Evolutionary conservation across 2,888 invertebrate genomes (phyloP), one percentile per base, ranked within the genome.

Genomic region (Osedax frankpressi): DNA sequence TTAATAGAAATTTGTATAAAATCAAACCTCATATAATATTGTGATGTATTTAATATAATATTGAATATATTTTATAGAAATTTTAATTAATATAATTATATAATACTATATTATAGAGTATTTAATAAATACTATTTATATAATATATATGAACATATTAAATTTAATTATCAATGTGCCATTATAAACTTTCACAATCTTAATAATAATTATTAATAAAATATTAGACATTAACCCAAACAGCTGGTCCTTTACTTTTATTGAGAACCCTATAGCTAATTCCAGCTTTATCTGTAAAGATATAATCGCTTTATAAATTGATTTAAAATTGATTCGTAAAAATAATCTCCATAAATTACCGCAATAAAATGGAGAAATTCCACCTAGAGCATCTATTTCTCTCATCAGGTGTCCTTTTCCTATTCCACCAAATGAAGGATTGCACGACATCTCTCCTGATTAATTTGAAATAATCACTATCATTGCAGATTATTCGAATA

Each of bases 381-480:
- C 93, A 86, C 92, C 93, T 60, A 94, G 84, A 1, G 93, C 93
- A 84, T 94, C 93, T 6, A 94, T 86, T 86, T 93, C 93, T 78
- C 89, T 87, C 88, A 93, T 90, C 71, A 93, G 85, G 82, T 93
- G 92, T 0, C 92, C 93, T 84, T 94, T 94, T 0, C 93, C 93
- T 78, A 94, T 91, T 3, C 93, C 93, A 28, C 93, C 93, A 85
- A 94, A 94, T 0, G 92, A 91, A 26, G 94, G 93, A 86, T 94
- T 94, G 81, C 94, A 93, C 0, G 92, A 92, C 93, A 94, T 94
- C 85, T 92, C 92, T 29, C 92, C 90, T 90, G 6, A 62, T 62
- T 62, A 62, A 62, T 6, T 25, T 6, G 26, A 62, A 3, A 62
- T 2, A 2, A 44, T 44, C 44, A 19, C 6, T 44, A 44, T 44